Percentiles rank a stretch among this genome's conserved stretches.
These are phyloP conservation scores for Zaprionus bogoriensis DNA, from an alignment of 2,888 invertebrate species.

Conservation along the genomic window DNA sequence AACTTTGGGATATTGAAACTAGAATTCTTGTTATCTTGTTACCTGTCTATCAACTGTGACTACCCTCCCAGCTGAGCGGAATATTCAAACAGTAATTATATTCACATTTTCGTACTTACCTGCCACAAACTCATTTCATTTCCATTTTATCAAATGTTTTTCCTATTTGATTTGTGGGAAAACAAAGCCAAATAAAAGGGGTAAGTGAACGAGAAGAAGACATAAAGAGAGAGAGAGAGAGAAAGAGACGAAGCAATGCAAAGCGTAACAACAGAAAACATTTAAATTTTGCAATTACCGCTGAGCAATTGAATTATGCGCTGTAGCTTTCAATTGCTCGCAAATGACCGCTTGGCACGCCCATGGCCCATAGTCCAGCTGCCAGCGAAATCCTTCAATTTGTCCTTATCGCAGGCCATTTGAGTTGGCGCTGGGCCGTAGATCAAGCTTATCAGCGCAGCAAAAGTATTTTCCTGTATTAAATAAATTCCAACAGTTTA, in stretches of 20 bases:
- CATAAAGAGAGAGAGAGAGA: background rate
- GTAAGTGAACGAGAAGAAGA: background rate
- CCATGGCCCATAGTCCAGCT: background rate
- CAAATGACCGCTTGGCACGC: constrained; percentile 46
- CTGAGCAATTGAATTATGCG: constrained; percentile 61
- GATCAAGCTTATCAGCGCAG: constrained; percentile 74
- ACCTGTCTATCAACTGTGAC: background rate
- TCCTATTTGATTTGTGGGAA: constrained; percentile 3
- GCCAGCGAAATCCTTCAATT: constrained; percentile 51
- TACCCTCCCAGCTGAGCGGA: background rate
- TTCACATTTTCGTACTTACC: background rate
- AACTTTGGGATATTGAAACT: no score
- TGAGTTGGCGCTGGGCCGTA: constrained; percentile 55
- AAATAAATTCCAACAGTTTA: constrained; percentile 73
- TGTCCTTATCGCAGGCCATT: constrained; percentile 61
- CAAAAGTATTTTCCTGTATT: constrained; percentile 71
- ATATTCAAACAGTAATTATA: background rate
- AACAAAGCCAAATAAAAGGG: background rate
- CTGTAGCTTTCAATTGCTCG: constrained; percentile 22
- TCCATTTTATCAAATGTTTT: constrained; percentile 1
- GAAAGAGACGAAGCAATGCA: no score
- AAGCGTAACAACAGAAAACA: constrained; percentile 23
- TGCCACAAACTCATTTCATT: background rate
- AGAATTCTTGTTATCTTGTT: no score
- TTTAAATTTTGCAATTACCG: constrained; percentile 31